Base-by-base conservation (phyloP, 2,113 vertebrate species). In the Ailuropoda melanoleuca region DNA sequence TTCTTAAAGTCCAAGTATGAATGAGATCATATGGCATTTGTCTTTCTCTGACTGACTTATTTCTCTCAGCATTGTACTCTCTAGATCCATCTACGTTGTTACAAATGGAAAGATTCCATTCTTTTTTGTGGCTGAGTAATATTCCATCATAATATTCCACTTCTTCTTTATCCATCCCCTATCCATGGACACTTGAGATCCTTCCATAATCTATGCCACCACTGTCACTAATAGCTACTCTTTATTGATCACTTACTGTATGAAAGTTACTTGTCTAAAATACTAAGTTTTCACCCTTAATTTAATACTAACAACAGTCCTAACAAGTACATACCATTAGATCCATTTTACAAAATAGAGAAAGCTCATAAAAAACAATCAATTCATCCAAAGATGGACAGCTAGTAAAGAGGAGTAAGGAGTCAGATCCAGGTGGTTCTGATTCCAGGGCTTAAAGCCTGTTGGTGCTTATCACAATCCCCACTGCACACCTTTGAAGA, bases 271-370 rank as follows among this genome's bases (percentile, higher is more conserved):
- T 91, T 81, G 18, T 50, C n/a, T 19, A 62, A 81, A 94, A 89
- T 43, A 86, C 31, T 72, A 37, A 74, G 1, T 56, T 72, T 39
- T 85, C 13, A 66, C 31, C 37, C 93, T 92, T 77, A 92, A 93
- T 62, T 60, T 94, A 86, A 89, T 24, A 15, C 21, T 88, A 82
- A 60, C 18, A 75, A 50, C 15, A 56, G 39, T 48, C 10, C 21
- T 68, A 43, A 9, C 37, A 80, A 82, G 37, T 80, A 93, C 21
- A 3, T 46, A 46, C 31, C 90, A 78, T 55, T 89, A 70, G 70
- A 10, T 55, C 48, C 17, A 53, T 85, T 95, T 97, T 75, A 85
- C 13, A 88, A 94, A 77, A 72, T 34, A 93, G 24, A 70, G n/a
- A 50, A 96, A 78, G 39, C 60, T 86, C 43, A 88, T 39, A 81